Conservation (phyloP, 2,113 vertebrate genomes). For the Clarias gariepinus region DNA sequence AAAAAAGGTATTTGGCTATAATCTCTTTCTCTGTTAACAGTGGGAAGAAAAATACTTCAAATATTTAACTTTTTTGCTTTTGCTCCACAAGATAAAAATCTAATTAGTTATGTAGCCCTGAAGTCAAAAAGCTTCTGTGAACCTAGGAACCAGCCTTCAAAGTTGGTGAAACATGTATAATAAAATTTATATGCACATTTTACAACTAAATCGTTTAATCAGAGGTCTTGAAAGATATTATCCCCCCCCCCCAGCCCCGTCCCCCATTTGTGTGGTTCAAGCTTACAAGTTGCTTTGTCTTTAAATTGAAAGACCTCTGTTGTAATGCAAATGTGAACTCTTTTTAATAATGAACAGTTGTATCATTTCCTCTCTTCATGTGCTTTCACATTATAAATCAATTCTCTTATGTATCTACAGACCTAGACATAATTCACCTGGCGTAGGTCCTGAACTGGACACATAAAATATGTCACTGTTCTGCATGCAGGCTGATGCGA, state of each 20-base stretch:
- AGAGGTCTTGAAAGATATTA: background rate
- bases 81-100: background rate
- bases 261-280: background rate
- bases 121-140: background rate
- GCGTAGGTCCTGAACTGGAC: background rate
- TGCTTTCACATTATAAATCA: background rate
- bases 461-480: slow-evolving; percentile 9
- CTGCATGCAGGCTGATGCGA: slow-evolving; percentile 7
- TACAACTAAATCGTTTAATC: background rate
- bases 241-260: too few relatives aligned
- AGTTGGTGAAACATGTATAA: background rate
- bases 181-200: background rate
- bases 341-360: background rate
- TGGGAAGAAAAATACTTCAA: background rate
- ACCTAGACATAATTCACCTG: background rate
- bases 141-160: background rate
- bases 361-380: background rate
- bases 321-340: background rate
- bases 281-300: background rate
- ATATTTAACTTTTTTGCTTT: background rate
- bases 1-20: slow-evolving; percentile 16
- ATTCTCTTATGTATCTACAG: background rate
- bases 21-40: background rate
- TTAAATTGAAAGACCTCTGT: background rate
- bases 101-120: background rate